Conservation (phyloP, 2,888 invertebrate species). For the Stegana nigrithorax region DNA sequence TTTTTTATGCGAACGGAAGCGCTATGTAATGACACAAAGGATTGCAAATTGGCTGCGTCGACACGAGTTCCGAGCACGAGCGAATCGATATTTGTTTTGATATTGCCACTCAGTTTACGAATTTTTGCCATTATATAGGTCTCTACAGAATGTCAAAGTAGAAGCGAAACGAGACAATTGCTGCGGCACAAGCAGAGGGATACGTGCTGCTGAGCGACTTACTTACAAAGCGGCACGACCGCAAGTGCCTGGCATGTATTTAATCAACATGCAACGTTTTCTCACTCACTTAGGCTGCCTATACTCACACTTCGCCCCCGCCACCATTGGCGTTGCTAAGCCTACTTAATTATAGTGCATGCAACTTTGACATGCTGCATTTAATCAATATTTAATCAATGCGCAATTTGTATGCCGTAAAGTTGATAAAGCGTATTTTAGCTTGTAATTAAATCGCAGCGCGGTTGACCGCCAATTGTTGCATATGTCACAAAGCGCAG, state of each 20-base stretch:
- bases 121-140: neutral
- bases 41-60: conserved; percentile 58
- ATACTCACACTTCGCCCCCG: too few relatives aligned
- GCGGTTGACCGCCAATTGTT: too few relatives aligned
- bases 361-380: neutral
- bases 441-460: too few relatives aligned
- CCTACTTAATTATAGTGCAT: too few relatives aligned
- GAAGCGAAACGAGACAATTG: neutral
- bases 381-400: neutral
- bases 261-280: too few relatives aligned
- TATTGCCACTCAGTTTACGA: neutral
- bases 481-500: too few relatives aligned
- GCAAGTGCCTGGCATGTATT: too few relatives aligned
- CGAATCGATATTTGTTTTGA: neutral
- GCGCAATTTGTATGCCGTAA: too few relatives aligned
- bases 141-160: neutral
- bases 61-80: conserved; percentile 37
- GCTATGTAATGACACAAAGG: conserved; percentile 65
- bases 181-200: neutral
- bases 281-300: too few relatives aligned
- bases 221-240: neutral
- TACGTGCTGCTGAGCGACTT: neutral
- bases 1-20: conserved; percentile 48
- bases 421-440: too few relatives aligned
- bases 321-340: too few relatives aligned